Evolutionary conservation across 2,888 invertebrate genomes (phyloP), one percentile per base, ranked within the genome.

Genomic region (Diabrotica balteata): DNA sequence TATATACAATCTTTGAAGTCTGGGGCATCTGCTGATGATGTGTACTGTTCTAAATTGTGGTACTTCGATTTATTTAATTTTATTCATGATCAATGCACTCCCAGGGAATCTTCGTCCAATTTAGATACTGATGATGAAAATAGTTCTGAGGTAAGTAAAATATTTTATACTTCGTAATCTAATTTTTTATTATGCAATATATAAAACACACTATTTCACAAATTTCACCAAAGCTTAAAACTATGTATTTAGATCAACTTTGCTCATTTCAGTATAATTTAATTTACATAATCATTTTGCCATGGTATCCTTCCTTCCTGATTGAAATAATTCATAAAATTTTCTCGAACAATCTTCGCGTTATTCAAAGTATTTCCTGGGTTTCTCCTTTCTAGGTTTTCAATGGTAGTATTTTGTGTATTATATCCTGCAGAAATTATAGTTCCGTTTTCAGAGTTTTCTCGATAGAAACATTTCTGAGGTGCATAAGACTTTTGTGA

Each of bases 51-150:
- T 17, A 17, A 57, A 17, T 44, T 57, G 44, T 57, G 57, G 44
- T 57, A 57, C 57, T 57, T 43, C 57, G 7, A 57, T 42, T 57
- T 57, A 57, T 57, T 57, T 42, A 44, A 57, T 17, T 57, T 57
- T 57, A 5, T 57, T 17, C 43, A 44, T n/a, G n/a, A n/a, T n/a
- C n/a, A n/a, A n/a, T 32, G 43, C 10, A 57, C 42, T 42, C 57
- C 57, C 8, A 57, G 46, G 8, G 8, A 10, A 8, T 57, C 57
- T 17, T 42, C 43, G 3, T 44, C 57, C 8, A 57, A 57, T 17
- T 57, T 57, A 44, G 43, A 52, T 52, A 8, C 52, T 9, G 52
- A 52, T 52, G 17, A 17, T 17, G 17, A 17, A 17, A 17, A 17
- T 17, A 17, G 17, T 17, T 17, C 17, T 17, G 17, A 17, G 17